Percentiles rank a stretch among this genome's conserved stretches.
Conservation (phyloP, 1,140 invertebrate species). For the Periplaneta americana region DNA sequence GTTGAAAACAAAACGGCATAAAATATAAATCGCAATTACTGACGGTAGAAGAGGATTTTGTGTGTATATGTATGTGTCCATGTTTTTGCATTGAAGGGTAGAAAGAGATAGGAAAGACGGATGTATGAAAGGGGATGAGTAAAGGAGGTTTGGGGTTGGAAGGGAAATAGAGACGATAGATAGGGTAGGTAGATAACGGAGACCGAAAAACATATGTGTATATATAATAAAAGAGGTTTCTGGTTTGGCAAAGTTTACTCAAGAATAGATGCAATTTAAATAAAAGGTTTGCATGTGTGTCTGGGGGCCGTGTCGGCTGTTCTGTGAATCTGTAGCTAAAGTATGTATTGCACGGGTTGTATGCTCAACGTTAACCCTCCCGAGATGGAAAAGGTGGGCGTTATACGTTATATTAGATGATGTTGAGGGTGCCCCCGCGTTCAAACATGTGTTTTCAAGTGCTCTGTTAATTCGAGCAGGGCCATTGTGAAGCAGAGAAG, state of each 20-base stretch:
- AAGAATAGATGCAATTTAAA: background rate
- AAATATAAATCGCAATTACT: background rate
- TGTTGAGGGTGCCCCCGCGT: background rate
- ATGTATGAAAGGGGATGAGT: background rate
- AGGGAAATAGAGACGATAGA: background rate
- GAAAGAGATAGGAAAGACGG: background rate
- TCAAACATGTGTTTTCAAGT: background rate
- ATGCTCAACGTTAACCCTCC: background rate
- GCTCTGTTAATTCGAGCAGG: background rate
- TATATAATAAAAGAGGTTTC: background rate
- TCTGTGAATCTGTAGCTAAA: background rate
- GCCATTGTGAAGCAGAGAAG: no score
- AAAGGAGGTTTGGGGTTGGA: background rate
- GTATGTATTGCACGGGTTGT: background rate
- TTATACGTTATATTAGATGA: background rate
- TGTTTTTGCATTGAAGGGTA: background rate
- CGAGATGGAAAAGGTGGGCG: background rate
- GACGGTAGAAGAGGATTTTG: background rate
- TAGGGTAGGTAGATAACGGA: background rate
- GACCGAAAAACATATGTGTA: background rate
- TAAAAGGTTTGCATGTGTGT: background rate
- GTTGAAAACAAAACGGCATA: background rate
- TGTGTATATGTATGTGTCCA: background rate
- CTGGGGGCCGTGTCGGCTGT: background rate
- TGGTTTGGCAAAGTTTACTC: background rate